A percentile compares a stretch with the other conserved stretches of the same genome.
Evolutionary conservation across 2,113 vertebrate genomes (phyloP).

Genomic region (Myodes glareolus): DNA sequence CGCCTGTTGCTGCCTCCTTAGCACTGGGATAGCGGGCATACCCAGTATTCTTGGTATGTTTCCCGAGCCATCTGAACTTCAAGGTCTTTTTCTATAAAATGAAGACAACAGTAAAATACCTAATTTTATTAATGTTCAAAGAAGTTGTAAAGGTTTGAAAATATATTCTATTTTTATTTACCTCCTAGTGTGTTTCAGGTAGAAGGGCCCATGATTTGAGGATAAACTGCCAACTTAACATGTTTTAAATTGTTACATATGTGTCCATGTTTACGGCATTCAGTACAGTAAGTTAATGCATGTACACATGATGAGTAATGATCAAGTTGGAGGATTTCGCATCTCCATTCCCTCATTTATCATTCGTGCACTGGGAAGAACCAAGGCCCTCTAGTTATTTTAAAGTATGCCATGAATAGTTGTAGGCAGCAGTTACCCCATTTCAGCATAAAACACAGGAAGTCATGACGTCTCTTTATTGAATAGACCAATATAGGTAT

Average conservation of each 20-base stretch:
- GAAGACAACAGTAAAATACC: background rate
- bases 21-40: background rate
- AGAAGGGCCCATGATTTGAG: background rate
- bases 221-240: background rate
- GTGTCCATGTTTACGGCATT: no score
- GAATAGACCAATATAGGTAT: background rate
- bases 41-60: background rate
- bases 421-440: background rate
- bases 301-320: fast-evolving
- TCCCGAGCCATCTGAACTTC: background rate
- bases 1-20: no score
- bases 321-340: background rate
- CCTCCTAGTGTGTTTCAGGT: slow-evolving; percentile 16
- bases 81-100: background rate
- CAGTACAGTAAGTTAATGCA: background rate
- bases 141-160: background rate
- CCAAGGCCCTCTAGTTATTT: background rate
- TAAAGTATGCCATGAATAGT: no score
- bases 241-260: no score
- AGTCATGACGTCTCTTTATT: background rate
- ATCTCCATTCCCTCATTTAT: background rate
- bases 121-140: background rate
- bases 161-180: slow-evolving; percentile 23
- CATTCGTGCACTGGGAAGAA: background rate
- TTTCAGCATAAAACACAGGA: no score